Evolutionary conservation across 2,113 vertebrate genomes (phyloP), one percentile per base, ranked within the genome.

Genomic region (Dromas ardeola): DNA sequence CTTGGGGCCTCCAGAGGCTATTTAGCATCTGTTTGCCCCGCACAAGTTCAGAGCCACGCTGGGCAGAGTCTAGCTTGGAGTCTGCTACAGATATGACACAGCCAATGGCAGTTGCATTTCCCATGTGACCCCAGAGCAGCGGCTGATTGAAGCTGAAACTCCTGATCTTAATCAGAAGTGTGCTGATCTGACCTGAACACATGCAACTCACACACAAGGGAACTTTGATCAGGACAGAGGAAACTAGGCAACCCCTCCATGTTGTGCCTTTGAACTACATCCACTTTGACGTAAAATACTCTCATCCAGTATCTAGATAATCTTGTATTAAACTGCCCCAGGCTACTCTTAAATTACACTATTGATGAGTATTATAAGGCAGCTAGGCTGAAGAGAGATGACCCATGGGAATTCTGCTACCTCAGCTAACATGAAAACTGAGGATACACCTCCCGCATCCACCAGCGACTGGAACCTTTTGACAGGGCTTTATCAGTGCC

Each of bases 261-360:
- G 29, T 5, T 70, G 77, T 89, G 80, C 69, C 86, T 92, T 88
- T 58, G 10, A 91, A 73, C 77, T 25, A 55, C 55, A 59, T 78
- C 26, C 52, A 63, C 77, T 90, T 80, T 78, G 82, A 95, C 15
- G 6, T 49, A 73, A 88, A 88, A 93, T 62, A 66, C 23, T 53
- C 55, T 87, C 81, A 90, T 27, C 25, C 78, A 92, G 49, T 10
- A 74, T 69, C 59, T 14, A 8, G 19, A 49, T 71, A 66, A 81
- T 53, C 73, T 72, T 56, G 15, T 55, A 50, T 52, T 81, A 50
- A 62, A 45, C 47, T 63, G 50, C 66, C 38, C 27, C 56, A 55
- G 43, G 90, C 85, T 80, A 61, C 90, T 73, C n/a, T 79, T 76
- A 94, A 84, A 81, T 90, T 62, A 78, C 47, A 55, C 29, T 40